Percentiles rank a stretch among this genome's conserved stretches.
phyloP scores from a whole-genome alignment of 53 echinoderm and acorn worm species.

The Apostichopus leukothele region DNA sequence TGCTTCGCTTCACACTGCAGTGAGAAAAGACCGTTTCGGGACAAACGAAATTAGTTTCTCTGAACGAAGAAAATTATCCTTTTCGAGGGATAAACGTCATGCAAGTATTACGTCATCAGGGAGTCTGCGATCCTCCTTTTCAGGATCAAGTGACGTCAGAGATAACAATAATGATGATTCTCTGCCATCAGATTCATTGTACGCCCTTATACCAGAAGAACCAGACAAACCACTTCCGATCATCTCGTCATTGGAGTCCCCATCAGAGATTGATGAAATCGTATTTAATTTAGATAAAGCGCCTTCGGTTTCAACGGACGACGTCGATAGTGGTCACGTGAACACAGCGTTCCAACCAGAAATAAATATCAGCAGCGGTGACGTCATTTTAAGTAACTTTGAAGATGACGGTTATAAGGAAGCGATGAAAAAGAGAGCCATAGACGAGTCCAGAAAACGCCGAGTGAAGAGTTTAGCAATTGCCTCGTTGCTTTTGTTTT shows the following conservation, averaged over 20 bases:
- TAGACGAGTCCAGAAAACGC: neutral
- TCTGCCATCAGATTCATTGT: constrained; percentile 1
- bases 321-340: neutral
- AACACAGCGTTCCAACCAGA: constrained; percentile 7
- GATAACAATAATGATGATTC: constrained; percentile 2
- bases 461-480: neutral
- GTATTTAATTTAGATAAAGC: no score
- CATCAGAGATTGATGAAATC: neutral
- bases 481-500: neutral
- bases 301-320: neutral
- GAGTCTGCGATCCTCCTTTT: neutral
- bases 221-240: constrained; percentile 23
- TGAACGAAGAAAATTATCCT: no score
- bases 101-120: no score
- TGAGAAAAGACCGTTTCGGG: no score
- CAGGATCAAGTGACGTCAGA: neutral
- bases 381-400: neutral
- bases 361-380: neutral
- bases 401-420: constrained; percentile 31
- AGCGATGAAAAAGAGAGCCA: neutral
- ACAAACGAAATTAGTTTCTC: no score
- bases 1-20: no score
- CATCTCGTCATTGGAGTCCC: neutral
- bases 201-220: constrained; percentile 37
- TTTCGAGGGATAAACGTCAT: no score